Evolutionary conservation across 2,113 vertebrate genomes (phyloP).

Genomic region (Pontoporia blainvillei): DNA sequence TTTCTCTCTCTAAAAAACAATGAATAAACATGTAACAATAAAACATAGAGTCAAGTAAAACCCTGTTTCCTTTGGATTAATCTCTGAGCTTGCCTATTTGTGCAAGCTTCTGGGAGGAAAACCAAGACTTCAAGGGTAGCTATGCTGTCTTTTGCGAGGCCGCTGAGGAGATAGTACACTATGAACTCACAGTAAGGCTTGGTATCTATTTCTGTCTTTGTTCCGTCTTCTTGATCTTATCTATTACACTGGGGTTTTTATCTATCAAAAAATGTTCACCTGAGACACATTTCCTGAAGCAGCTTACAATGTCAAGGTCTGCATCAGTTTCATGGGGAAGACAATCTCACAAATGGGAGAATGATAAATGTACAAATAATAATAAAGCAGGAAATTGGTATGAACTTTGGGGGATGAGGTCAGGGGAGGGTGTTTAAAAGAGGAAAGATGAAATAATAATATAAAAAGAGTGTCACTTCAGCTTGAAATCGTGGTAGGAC

Average conservation of each 20-base stretch:
- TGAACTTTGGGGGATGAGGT: not conserved
- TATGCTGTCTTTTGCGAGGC: not conserved
- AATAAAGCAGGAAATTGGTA: not conserved
- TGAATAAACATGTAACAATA: not conserved
- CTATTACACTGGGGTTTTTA: not conserved
- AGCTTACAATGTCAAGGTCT: not conserved
- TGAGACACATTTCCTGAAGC: not conserved
- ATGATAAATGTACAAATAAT: not conserved
- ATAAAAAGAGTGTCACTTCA: not conserved
- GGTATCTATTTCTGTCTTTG: not conserved
- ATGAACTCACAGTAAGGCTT: not conserved
- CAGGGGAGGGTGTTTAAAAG: not conserved
- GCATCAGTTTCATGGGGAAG: not conserved
- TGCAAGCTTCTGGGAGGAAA: not conserved
- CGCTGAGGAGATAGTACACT: not conserved
- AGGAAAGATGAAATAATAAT: not conserved
- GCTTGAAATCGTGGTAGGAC: not conserved
- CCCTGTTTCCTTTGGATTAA: constrained; percentile 2
- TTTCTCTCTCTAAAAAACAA: not conserved
- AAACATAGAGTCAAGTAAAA: constrained; percentile 14
- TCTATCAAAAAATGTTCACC: not conserved
- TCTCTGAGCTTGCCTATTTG: not conserved
- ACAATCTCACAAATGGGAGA: not conserved
- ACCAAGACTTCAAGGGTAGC: not conserved
- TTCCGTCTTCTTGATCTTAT: not conserved